These are phyloP conservation scores for Dicyrtomina minuta DNA, from an alignment of 2,888 invertebrate species.

Conservation along the genomic window DNA sequence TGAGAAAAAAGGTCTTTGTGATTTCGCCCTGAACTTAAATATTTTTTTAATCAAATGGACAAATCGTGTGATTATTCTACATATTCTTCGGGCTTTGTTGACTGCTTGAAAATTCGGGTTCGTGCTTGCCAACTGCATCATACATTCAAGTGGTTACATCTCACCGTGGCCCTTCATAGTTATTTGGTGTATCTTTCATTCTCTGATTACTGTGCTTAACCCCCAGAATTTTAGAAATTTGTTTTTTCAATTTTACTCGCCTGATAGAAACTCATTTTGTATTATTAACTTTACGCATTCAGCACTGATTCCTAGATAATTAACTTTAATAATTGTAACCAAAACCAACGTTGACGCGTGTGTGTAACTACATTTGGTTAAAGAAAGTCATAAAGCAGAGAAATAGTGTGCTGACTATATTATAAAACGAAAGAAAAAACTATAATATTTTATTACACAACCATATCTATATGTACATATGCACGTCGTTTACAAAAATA, in stretches of 20 bases:
- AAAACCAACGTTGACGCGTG: conserved; percentile 12
- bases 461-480: not conserved
- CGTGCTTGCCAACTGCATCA: conserved; percentile 85
- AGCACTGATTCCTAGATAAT: conserved; percentile 1
- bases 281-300: not conserved
- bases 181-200: conserved; percentile 65
- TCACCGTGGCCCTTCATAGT: conserved; percentile 83
- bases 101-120: conserved; percentile 84
- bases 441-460: not conserved
- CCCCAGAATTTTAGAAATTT: not conserved
- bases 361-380: not conserved
- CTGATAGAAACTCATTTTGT: conserved; percentile 1
- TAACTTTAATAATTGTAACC: not conserved
- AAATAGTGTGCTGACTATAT: too few relatives aligned
- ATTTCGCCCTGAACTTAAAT: not conserved
- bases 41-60: conserved; percentile 46
- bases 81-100: conserved; percentile 55
- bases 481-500: not conserved
- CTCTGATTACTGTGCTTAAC: conserved; percentile 38
- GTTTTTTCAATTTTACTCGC: not conserved
- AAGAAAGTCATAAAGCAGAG: too few relatives aligned
- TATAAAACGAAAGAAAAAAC: not conserved
- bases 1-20: conserved; percentile 7
- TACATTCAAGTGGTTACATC: conserved; percentile 94
- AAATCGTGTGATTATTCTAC: conserved; percentile 33